These are phyloP conservation scores for Sinosuthora webbiana DNA, from an alignment of 2,113 vertebrate species.

Conservation along the genomic window DNA sequence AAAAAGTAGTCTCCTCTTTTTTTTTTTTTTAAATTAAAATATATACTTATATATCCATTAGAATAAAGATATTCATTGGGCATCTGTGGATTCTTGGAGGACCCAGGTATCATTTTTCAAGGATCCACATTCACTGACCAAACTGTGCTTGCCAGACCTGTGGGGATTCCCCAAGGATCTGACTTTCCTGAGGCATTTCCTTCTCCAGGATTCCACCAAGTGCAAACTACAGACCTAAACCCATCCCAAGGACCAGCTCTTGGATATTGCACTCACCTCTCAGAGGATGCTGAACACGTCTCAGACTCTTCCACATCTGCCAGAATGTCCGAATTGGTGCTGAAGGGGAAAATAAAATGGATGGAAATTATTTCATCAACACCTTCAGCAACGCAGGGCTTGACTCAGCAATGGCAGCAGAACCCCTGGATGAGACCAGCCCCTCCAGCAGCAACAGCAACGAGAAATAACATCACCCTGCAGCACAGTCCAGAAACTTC, in stretches of 20 bases:
- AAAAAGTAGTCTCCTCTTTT: background rate
- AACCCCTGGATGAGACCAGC: background rate
- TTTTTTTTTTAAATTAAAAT: background rate
- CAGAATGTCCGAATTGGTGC: slow-evolving; percentile 78
- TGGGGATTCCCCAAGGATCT: background rate
- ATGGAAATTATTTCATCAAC: background rate
- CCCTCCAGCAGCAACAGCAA: background rate
- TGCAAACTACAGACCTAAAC: background rate
- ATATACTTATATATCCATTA: background rate
- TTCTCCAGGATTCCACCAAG: background rate
- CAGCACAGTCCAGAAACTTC: background rate
- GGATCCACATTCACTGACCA: background rate
- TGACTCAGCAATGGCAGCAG: background rate
- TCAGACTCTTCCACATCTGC: slow-evolving; percentile 65
- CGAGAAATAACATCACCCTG: background rate
- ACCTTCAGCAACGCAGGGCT: background rate
- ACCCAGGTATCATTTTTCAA: background rate
- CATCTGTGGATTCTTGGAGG: background rate
- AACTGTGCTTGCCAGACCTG: background rate
- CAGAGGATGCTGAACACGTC: slow-evolving; percentile 17
- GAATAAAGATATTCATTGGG: background rate
- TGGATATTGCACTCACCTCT: slow-evolving; percentile 51
- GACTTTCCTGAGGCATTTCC: background rate
- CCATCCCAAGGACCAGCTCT: background rate
- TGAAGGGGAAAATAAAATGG: slow-evolving; percentile 25